Conservation (phyloP, 2,797 vertebrate genomes). For the Eulemur rubriventer region DNA sequence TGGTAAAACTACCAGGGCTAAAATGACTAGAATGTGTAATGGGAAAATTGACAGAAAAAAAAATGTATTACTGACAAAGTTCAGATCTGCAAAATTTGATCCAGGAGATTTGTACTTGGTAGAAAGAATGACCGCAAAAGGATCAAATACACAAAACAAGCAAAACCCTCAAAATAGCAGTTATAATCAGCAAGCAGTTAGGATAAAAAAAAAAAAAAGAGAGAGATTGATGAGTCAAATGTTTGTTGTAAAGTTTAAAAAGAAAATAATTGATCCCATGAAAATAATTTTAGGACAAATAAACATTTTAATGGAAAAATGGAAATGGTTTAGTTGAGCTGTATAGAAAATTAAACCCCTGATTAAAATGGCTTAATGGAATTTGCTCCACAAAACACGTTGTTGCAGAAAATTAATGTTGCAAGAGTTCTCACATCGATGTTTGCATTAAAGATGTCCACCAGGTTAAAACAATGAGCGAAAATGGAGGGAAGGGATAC, state of each 20-base stretch:
- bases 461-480: neutral
- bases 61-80: neutral
- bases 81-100: neutral
- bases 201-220: neutral
- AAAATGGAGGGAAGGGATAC: too few species aligned
- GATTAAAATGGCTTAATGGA: conserved; percentile 71
- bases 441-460: conserved; percentile 1
- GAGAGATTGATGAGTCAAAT: conserved; percentile 12
- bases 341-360: conserved; percentile 64
- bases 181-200: neutral
- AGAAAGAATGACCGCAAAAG: neutral
- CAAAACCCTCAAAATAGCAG: neutral
- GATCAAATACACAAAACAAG: neutral
- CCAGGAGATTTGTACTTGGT: neutral
- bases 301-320: conserved; percentile 64
- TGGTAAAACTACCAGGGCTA: neutral
- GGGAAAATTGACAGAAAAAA: neutral
- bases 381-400: conserved; percentile 50
- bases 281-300: conserved; percentile 61
- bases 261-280: conserved; percentile 62
- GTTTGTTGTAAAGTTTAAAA: conserved; percentile 52
- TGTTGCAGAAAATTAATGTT: conserved; percentile 62
- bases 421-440: neutral
- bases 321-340: conserved; percentile 33
- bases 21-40: neutral